A percentile compares a stretch with the other conserved stretches of the same genome.
phyloP scores from a whole-genome alignment of 2,888 invertebrate species.

The Gibbula magus region DNA sequence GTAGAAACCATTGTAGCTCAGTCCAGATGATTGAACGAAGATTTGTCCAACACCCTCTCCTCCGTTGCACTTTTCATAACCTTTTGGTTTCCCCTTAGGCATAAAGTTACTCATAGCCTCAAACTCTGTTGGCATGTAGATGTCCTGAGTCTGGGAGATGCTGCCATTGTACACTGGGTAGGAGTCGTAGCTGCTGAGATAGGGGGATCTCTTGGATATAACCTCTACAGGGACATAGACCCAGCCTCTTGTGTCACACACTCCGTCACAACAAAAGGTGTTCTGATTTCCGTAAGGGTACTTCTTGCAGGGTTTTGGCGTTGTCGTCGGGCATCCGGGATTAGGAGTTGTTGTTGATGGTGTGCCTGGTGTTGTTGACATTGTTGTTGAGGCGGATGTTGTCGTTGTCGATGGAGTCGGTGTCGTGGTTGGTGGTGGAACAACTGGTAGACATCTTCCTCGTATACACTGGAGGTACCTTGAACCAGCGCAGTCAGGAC shows the following conservation, averaged over 20 bases:
- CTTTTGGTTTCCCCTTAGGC: conserved; percentile 35
- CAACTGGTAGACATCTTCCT: not conserved
- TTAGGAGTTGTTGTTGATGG: not conserved
- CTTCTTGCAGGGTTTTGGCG: conserved; percentile 23
- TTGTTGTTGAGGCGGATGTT: not conserved
- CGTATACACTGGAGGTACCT: conserved; percentile 24
- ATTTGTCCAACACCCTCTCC: conserved; percentile 54
- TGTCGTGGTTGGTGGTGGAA: not conserved
- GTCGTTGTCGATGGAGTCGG: not conserved
- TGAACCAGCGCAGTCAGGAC: conserved; percentile 56
- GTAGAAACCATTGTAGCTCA: conserved; percentile 66
- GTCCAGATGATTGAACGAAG: conserved; percentile 59
- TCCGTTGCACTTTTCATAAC: conserved; percentile 35
- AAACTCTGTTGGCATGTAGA: conserved; percentile 54
- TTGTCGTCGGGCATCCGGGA: not conserved
- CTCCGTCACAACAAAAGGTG: conserved; percentile 59
- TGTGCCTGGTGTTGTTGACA: not conserved
- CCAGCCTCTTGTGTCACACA: conserved; percentile 62
- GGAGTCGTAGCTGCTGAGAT: conserved; percentile 50
- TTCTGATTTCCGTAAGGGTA: conserved; percentile 51
- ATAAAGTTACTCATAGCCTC: conserved; percentile 41
- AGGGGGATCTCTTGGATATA: conserved; percentile 59
- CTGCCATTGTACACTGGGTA: conserved; percentile 58
- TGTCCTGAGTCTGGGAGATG: conserved; percentile 48
- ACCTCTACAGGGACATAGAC: conserved; percentile 64